phyloP scores from a whole-genome alignment of 2,113 vertebrate species.

The Meles meles region DNA sequence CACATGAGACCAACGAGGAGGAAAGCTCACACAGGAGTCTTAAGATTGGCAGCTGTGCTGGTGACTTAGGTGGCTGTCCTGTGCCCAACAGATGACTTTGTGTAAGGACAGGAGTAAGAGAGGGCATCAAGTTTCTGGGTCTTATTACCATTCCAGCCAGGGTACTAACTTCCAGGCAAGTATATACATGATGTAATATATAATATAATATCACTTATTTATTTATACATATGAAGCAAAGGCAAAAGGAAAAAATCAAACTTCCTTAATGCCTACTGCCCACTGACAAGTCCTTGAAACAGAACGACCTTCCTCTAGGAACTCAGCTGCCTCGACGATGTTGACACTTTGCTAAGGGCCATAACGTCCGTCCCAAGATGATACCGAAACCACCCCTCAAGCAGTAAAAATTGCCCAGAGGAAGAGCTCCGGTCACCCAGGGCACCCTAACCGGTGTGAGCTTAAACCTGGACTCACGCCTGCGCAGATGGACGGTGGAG shows the following conservation, averaged over 20 bases:
- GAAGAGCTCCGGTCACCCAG: neutral
- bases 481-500: neutral
- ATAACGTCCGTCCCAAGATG: no score
- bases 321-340: no score
- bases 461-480: neutral
- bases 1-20: neutral
- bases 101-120: neutral
- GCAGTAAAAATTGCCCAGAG: neutral
- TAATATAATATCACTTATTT: no score
- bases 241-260: no score
- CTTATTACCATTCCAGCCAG: neutral
- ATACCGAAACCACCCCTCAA: neutral
- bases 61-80: neutral
- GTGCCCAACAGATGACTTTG: neutral
- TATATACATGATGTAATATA: no score
- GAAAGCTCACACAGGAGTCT: neutral
- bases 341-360: no score
- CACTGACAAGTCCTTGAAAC: no score
- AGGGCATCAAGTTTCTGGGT: neutral
- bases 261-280: no score
- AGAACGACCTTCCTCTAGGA: no score
- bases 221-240: no score
- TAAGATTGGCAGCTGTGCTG: neutral
- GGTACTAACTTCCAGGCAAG: neutral
- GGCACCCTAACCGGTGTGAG: neutral